These are phyloP conservation scores for Microtus californicus DNA, from an alignment of 2,797 vertebrate species.

Conservation along the genomic window DNA sequence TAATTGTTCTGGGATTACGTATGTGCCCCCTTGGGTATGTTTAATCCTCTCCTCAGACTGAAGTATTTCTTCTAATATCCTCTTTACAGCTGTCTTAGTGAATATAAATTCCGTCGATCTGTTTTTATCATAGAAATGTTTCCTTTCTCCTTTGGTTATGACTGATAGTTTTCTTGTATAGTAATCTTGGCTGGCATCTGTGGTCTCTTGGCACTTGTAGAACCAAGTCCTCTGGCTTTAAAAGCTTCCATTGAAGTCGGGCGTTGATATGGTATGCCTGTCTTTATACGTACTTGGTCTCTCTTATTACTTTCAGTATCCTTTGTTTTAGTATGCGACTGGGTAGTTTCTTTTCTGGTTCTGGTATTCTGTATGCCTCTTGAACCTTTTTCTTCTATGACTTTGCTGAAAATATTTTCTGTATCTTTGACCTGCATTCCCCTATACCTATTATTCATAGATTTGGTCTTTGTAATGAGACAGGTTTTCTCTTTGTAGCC, in stretches of 20 bases:
- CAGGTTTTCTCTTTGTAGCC: background rate
- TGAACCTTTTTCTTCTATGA: background rate
- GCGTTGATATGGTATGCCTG: background rate
- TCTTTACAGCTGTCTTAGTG: background rate
- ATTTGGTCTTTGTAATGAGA: background rate
- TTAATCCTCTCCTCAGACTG: background rate
- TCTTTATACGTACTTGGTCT: background rate
- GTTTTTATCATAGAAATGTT: background rate
- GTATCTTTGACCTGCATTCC: background rate
- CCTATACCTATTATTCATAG: background rate
- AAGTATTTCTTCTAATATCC: background rate
- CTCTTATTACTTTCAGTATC: background rate
- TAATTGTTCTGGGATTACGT: background rate
- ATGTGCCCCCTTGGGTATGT: background rate
- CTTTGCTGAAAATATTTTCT: background rate
- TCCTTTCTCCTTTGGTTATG: background rate
- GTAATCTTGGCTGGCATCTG: background rate
- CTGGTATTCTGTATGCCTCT: background rate
- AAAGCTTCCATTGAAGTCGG: too few relatives aligned
- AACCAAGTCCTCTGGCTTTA: background rate
- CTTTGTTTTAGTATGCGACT: background rate
- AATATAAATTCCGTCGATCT: background rate
- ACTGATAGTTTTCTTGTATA: background rate
- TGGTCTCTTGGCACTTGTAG: background rate
- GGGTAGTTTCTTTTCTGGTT: background rate